Evolutionary conservation across 1,140 invertebrate genomes (phyloP).

Genomic region (Drosophila bocqueti): DNA sequence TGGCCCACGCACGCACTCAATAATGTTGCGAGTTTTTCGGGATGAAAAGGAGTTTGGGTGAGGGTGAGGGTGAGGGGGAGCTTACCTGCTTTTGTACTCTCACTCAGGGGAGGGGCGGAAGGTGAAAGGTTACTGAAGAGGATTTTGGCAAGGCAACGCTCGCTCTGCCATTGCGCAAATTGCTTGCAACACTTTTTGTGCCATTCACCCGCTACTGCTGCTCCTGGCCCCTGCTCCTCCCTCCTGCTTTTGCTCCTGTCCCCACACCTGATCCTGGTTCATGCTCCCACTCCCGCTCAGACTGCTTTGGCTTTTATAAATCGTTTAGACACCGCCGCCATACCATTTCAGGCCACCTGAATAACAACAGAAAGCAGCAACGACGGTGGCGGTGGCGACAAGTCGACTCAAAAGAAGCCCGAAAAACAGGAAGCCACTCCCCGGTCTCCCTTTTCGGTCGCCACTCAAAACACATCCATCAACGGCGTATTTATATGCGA

Average conservation of each 20-base stretch:
- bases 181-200: conserved; percentile 79
- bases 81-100: conserved; percentile 23
- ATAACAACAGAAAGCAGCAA: conserved; percentile 47
- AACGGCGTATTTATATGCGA: conserved; percentile 66
- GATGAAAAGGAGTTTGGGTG: background rate
- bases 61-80: too few species aligned
- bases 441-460: conserved; percentile 2
- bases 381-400: conserved; percentile 34
- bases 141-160: conserved; percentile 50
- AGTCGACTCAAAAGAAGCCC: conserved; percentile 62
- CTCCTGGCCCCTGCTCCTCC: background rate
- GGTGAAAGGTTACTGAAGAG: conserved; percentile 47
- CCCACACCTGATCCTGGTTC: background rate
- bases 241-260: background rate
- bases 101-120: background rate
- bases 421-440: conserved; percentile 71
- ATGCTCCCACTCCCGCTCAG: background rate
- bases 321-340: conserved; percentile 62
- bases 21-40: conserved; percentile 52
- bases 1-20: conserved; percentile 70
- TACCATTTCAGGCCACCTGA: conserved; percentile 17
- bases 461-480: conserved; percentile 79
- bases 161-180: conserved; percentile 69
- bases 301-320: conserved; percentile 78
- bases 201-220: conserved; percentile 20